phyloP scores from a whole-genome alignment of 2,888 invertebrate genomes.

The Vannuccia rotundouncinata region DNA sequence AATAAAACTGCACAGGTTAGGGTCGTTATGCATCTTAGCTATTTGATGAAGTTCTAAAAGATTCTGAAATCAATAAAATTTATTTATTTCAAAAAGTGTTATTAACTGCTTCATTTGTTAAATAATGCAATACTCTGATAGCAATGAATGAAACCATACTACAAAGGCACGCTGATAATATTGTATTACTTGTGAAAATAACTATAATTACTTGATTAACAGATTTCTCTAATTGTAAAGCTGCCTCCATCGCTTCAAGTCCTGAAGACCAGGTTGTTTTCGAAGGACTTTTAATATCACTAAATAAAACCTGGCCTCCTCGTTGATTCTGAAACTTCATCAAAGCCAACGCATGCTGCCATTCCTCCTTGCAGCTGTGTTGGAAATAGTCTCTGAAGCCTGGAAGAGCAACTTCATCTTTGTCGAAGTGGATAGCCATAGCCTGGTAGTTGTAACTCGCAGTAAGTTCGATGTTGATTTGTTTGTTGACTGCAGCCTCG shows the following conservation, averaged over 20 bases:
- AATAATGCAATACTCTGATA: too few species aligned
- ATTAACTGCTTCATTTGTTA: too few species aligned
- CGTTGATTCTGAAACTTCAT: slow-evolving; percentile 64
- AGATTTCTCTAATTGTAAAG: slow-evolving; percentile 68
- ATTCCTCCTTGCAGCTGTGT: slow-evolving; percentile 70
- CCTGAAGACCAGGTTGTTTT: slow-evolving; percentile 66
- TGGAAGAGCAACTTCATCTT: slow-evolving; percentile 70
- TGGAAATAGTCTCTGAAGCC: slow-evolving; percentile 66
- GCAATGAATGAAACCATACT: too few species aligned
- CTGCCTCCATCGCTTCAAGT: slow-evolving; percentile 67
- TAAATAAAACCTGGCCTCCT: slow-evolving; percentile 68
- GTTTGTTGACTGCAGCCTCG: slow-evolving; percentile 55
- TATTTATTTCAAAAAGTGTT: too few species aligned
- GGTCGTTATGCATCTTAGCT: slow-evolving; percentile 65
- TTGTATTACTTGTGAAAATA: too few species aligned
- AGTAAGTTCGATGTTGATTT: slow-evolving; percentile 56
- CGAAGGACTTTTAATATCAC: slow-evolving; percentile 60
- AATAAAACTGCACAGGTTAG: slow-evolving; percentile 67
- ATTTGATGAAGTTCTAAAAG: slow-evolving; percentile 65
- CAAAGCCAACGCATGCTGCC: slow-evolving; percentile 68
- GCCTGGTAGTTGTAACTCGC: slow-evolving; percentile 55
- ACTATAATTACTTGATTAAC: slow-evolving; percentile 65
- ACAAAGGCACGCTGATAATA: too few species aligned
- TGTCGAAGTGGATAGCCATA: slow-evolving; percentile 67
- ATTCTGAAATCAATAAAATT: slow-evolving; percentile 45